A percentile compares a stretch with the other conserved stretches of the same genome.
phyloP scores from a whole-genome alignment of 2,797 vertebrate genomes.

The Liparis tanakae region DNA sequence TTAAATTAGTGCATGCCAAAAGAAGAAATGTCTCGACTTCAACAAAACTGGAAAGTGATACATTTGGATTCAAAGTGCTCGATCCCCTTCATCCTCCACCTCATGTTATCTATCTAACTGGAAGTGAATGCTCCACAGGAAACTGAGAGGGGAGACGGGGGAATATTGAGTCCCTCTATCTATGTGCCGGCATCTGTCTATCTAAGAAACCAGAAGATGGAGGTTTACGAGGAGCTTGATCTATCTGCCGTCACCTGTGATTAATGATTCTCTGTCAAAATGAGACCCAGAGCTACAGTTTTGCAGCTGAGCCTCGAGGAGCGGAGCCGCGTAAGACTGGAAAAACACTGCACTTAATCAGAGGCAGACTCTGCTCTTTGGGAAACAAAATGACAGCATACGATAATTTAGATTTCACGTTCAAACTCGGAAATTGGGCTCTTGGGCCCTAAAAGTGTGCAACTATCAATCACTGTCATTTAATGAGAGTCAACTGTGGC shows the following conservation, averaged over 20 bases:
- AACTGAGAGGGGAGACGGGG: neutral
- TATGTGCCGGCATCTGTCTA: neutral
- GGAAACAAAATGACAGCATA: slow-evolving; percentile 24
- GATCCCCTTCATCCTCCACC: slow-evolving; percentile 14
- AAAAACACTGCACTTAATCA: slow-evolving; percentile 37
- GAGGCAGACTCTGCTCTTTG: slow-evolving; percentile 25
- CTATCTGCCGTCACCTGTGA: slow-evolving; percentile 44
- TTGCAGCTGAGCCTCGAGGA: slow-evolving; percentile 26
- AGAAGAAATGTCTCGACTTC: slow-evolving; percentile 8
- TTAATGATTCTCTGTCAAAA: slow-evolving; percentile 52
- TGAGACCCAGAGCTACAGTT: slow-evolving; percentile 37
- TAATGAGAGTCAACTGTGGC: neutral
- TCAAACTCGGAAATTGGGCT: slow-evolving; percentile 12
- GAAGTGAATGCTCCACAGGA: neutral
- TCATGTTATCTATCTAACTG: neutral
- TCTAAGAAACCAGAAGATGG: slow-evolving; percentile 22
- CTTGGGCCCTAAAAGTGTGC: neutral
- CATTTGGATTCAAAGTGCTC: slow-evolving; percentile 26
- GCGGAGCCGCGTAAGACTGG: slow-evolving; percentile 29
- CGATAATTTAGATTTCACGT: slow-evolving; percentile 20
- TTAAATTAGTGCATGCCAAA: neutral
- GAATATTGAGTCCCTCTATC: neutral
- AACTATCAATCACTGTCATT: slow-evolving; percentile 31
- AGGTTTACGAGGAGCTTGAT: slow-evolving; percentile 37
- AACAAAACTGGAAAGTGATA: slow-evolving; percentile 15